Evolutionary conservation across 2,113 vertebrate species (phyloP).

Genomic region (Euleptes europaea): DNA sequence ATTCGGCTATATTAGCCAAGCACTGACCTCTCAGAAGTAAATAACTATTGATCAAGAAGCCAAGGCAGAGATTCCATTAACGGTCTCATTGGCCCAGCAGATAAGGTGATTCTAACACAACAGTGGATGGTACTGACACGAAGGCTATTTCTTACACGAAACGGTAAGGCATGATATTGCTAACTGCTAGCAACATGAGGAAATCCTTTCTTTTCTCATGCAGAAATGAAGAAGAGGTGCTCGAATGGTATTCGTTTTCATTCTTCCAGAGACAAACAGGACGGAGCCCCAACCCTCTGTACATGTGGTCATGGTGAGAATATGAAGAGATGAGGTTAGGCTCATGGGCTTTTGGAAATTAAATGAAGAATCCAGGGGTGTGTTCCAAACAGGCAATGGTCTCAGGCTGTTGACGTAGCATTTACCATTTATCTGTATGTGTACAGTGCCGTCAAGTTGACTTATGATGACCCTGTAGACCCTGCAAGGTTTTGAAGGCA

Average conservation of each 20-base stretch:
- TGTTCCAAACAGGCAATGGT: neutral
- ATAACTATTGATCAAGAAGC: constrained; percentile 83
- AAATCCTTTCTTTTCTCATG: constrained; percentile 24
- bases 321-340: too few species aligned
- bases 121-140: constrained; percentile 31
- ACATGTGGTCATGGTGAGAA: too few species aligned
- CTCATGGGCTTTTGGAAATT: neutral
- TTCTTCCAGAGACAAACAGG: neutral
- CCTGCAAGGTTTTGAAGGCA: too few species aligned
- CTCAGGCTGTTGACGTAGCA: too few species aligned
- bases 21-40: constrained; percentile 81
- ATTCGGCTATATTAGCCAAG: constrained; percentile 80
- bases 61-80: constrained; percentile 76
- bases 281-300: neutral
- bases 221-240: constrained; percentile 37
- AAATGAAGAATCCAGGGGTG: neutral
- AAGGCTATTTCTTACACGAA: constrained; percentile 28
- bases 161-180: neutral
- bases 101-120: constrained; percentile 66
- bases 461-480: too few species aligned
- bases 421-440: too few species aligned
- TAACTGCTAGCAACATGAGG: neutral
- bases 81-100: constrained; percentile 68
- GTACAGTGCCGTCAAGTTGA: too few species aligned
- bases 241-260: neutral